These are phyloP conservation scores for Dromius quadrimaculatus DNA, from an alignment of 2,888 invertebrate genomes.

Conservation along the genomic window DNA sequence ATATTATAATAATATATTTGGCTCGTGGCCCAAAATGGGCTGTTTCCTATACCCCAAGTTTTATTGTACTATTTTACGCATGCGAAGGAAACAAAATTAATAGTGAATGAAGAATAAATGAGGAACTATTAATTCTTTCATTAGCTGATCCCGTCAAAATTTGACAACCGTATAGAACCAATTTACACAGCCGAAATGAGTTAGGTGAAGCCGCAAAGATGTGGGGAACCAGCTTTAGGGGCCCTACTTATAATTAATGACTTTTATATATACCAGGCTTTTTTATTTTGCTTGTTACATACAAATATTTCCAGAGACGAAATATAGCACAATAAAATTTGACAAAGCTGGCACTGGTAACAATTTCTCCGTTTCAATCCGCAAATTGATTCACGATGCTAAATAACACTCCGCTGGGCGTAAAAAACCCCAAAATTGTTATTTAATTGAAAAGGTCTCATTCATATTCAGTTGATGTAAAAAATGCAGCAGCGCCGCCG, in stretches of 20 bases:
- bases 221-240: conserved; percentile 16
- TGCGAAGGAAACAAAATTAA: conserved; percentile 41
- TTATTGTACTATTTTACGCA: conserved; percentile 44
- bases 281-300: too few relatives aligned
- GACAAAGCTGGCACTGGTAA: too few relatives aligned
- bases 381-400: conserved; percentile 47
- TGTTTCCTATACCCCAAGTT: too few relatives aligned
- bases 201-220: conserved; percentile 25
- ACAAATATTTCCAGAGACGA: too few relatives aligned
- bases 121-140: conserved; percentile 50
- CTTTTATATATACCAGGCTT: conserved; percentile 38
- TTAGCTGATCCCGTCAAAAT: conserved; percentile 45
- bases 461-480: conserved; percentile 66
- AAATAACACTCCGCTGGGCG: conserved; percentile 59
- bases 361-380: conserved; percentile 15
- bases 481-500: conserved; percentile 64
- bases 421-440: conserved; percentile 63
- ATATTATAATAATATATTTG: conserved; percentile 21
- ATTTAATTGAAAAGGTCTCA: conserved; percentile 68
- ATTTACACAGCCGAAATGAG: conserved; percentile 42
- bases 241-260: conserved; percentile 49
- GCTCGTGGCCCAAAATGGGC: conserved; percentile 33
- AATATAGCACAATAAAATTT: too few relatives aligned
- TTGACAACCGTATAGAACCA: conserved; percentile 50
- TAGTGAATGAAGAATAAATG: conserved; percentile 48